A percentile compares a stretch with the other conserved stretches of the same genome.
These are phyloP conservation scores for Sprattus sprattus DNA, from an alignment of 2,113 vertebrate genomes.

Conservation along the genomic window DNA sequence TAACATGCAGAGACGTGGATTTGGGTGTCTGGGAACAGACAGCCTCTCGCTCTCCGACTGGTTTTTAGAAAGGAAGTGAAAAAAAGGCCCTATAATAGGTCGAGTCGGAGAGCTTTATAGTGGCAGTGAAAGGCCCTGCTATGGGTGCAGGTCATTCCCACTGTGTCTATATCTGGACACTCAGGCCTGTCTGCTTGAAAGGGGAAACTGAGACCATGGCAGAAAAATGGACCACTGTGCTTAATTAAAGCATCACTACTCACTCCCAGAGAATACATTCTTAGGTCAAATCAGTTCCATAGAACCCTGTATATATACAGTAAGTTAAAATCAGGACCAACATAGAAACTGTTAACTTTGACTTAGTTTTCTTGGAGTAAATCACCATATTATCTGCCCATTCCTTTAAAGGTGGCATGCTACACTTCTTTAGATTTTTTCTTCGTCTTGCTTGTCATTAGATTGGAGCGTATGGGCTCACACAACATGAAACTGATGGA, in stretches of 20 bases:
- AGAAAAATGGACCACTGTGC: background rate
- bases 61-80: background rate
- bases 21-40: constrained; percentile 48
- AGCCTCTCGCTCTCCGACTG: background rate
- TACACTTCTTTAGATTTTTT: too few relatives aligned
- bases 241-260: background rate
- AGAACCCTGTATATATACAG: background rate
- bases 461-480: too few relatives aligned
- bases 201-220: background rate
- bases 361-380: too few relatives aligned
- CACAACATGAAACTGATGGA: too few relatives aligned
- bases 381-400: too few relatives aligned
- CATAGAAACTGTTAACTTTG: too few relatives aligned
- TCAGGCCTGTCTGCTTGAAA: background rate
- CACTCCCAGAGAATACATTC: background rate
- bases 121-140: background rate
- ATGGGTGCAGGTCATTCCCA: background rate
- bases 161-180: background rate
- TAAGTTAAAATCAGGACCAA: too few relatives aligned
- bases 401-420: too few relatives aligned
- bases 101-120: background rate
- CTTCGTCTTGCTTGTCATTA: too few relatives aligned
- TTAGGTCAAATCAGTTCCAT: background rate
- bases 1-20: background rate
- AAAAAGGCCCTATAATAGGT: background rate